Evolutionary conservation across 2,888 invertebrate genomes (phyloP).

Genomic region (Nebria salina): DNA sequence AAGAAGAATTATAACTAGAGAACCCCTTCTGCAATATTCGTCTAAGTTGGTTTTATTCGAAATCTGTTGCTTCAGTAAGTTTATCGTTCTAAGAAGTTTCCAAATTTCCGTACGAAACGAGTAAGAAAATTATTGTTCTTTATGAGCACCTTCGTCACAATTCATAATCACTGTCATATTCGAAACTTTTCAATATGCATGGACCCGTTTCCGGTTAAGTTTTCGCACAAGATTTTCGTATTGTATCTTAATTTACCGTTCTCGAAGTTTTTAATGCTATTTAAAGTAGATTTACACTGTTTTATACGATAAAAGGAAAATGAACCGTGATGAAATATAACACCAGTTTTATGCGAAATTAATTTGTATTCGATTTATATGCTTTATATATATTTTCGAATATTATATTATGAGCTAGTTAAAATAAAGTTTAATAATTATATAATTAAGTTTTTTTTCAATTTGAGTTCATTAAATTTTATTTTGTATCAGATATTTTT

Average conservation of each 20-base stretch:
- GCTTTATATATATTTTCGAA: background rate
- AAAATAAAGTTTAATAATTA: too few relatives aligned
- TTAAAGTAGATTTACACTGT: background rate
- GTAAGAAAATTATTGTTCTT: background rate
- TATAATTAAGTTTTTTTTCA: too few relatives aligned
- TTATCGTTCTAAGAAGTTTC: slow-evolving; percentile 18
- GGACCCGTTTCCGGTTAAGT: background rate
- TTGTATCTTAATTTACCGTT: background rate
- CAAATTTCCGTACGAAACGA: background rate
- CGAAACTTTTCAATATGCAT: background rate
- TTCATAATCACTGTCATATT: background rate
- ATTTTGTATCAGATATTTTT: background rate
- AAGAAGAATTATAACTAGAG: slow-evolving; percentile 39
- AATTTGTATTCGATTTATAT: background rate
- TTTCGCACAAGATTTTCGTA: background rate
- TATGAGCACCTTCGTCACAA: background rate
- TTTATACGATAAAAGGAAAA: background rate
- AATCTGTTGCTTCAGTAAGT: slow-evolving; percentile 36
- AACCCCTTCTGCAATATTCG: slow-evolving; percentile 21
- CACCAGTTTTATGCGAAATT: background rate
- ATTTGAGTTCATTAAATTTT: too few relatives aligned
- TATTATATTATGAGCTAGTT: too few relatives aligned
- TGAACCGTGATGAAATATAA: background rate
- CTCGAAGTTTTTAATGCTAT: background rate
- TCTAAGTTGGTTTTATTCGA: slow-evolving; percentile 30